These are phyloP conservation scores for Rhyacophila brunnea DNA, from an alignment of 1,140 invertebrate species.

Conservation along the genomic window DNA sequence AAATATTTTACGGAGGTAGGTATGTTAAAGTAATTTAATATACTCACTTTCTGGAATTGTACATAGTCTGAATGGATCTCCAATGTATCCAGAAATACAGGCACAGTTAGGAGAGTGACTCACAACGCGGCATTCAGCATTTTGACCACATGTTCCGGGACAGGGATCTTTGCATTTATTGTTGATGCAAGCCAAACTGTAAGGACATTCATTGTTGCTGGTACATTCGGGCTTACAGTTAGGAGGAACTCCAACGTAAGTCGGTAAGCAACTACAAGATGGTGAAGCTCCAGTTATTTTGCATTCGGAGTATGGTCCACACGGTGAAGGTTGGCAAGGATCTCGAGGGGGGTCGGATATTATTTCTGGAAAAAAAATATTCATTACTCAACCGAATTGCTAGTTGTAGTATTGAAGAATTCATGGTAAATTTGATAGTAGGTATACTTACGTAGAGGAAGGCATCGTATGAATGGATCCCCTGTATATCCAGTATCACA, in stretches of 20 bases:
- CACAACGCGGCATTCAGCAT: slow-evolving; percentile 70
- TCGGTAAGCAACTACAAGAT: slow-evolving; percentile 60
- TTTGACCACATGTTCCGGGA: slow-evolving; percentile 69
- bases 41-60: slow-evolving; percentile 38
- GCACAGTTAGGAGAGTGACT: slow-evolving; percentile 74
- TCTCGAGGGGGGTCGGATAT: slow-evolving; percentile 46
- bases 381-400: slow-evolving; percentile 7
- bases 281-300: slow-evolving; percentile 57
- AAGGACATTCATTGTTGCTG: slow-evolving; percentile 64
- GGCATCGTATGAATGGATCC: slow-evolving; percentile 59
- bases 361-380: slow-evolving; percentile 34
- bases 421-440: slow-evolving; percentile 20
- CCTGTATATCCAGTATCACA: slow-evolving; percentile 54
- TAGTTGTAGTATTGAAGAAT: slow-evolving; percentile 21
- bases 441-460: slow-evolving; percentile 60
- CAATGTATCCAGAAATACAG: slow-evolving; percentile 65
- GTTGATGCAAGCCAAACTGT: slow-evolving; percentile 59
- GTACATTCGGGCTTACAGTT: slow-evolving; percentile 68
- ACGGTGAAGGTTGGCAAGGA: slow-evolving; percentile 74
- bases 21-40: slow-evolving; percentile 14
- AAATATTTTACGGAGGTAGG: slow-evolving; percentile 39
- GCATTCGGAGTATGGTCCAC: slow-evolving; percentile 74
- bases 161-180: slow-evolving; percentile 73
- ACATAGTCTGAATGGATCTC: slow-evolving; percentile 68
- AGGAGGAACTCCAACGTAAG: slow-evolving; percentile 65